Percentiles rank a stretch among this genome's conserved stretches.
Evolutionary conservation across 1,140 invertebrate species (phyloP).

Genomic region (Mercenaria mercenaria): DNA sequence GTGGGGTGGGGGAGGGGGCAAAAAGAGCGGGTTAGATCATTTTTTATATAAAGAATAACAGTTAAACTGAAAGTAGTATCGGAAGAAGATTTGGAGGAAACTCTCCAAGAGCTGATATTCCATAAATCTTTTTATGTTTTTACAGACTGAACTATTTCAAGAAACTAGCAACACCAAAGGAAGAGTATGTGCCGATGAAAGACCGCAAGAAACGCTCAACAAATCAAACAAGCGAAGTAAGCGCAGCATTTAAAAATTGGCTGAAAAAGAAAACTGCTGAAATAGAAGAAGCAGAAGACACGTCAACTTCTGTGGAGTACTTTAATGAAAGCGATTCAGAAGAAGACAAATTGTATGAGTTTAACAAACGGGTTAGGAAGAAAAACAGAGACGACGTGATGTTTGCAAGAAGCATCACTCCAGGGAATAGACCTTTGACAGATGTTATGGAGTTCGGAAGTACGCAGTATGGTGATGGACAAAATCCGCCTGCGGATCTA

Average conservation of each 20-base stretch:
- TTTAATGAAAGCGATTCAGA: slow-evolving; percentile 62
- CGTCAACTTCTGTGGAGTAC: slow-evolving; percentile 39
- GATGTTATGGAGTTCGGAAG: slow-evolving; percentile 71
- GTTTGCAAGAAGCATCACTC: slow-evolving; percentile 19
- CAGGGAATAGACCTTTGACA: slow-evolving; percentile 65
- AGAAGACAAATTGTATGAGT: slow-evolving; percentile 59
- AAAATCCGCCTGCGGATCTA: slow-evolving; percentile 62
- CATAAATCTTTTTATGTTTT: too few species aligned
- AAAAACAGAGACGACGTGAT: slow-evolving; percentile 38
- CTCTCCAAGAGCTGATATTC: too few species aligned
- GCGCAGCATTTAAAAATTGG: slow-evolving; percentile 76
- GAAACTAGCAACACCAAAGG: not conserved
- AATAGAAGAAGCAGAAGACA: slow-evolving; percentile 47
- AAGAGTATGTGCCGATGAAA: slow-evolving; percentile 32
- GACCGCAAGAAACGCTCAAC: slow-evolving; percentile 29
- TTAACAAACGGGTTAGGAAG: slow-evolving; percentile 56
- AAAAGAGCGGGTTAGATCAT: too few species aligned
- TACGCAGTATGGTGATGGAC: slow-evolving; percentile 63
- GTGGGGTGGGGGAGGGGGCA: too few species aligned
- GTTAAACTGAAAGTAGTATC: too few species aligned
- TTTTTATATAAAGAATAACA: too few species aligned
- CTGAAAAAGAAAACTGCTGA: slow-evolving; percentile 71
- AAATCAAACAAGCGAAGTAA: slow-evolving; percentile 35
- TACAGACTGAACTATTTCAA: slow-evolving; percentile 50
- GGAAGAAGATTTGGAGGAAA: too few species aligned